Evolutionary conservation across 2,888 invertebrate species (phyloP), one percentile per base, ranked within the genome.

Genomic region (Sminthurides aquaticus): DNA sequence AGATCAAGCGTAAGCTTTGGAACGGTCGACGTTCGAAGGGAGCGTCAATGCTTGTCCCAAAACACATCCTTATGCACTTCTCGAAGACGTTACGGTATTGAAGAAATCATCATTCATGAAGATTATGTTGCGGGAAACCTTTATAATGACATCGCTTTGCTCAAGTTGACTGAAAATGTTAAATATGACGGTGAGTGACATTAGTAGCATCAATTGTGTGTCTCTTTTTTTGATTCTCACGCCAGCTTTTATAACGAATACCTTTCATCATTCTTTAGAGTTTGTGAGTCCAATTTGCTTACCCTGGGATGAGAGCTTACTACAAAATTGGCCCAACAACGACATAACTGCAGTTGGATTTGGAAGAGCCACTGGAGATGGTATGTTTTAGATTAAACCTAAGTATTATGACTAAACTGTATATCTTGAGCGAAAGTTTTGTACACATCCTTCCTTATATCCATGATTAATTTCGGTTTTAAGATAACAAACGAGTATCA

Each of bases 251-350:
- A 18, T 8, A 43, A 18, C 43, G 43, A 43, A 8, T 43, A 43
- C 8, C 43, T 25, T 5, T n/a, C 29, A 24, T 29, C 8, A 18
- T 22, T 29, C 18, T 2, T 24, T n/a, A 67, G 69, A 62, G 57
- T 67, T 69, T 60, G 58, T 69, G 2, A 66, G 63, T n/a, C 72
- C 72, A 1, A 68, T 72, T 27, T 72, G 72, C 22, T 61, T 72
- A 15, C 72, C 72, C 8, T 29, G 64, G 24, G 26, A 62, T 43
- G 72, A 72, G 55, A 26, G 28, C 0, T 56, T 69, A 2, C 56
- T 65, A 18, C 66, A 67, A 22, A 64, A 68, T 22, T 64, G 69
- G 48, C 48, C 59, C 11, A 59, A 66, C 1, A 49, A 49, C 1
- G 49, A 64, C 34, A 62, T 70, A 15, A 70, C 69, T 3, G 62